These are phyloP conservation scores for Lochmaea crataegi DNA, from an alignment of 2,888 invertebrate species.

Conservation along the genomic window DNA sequence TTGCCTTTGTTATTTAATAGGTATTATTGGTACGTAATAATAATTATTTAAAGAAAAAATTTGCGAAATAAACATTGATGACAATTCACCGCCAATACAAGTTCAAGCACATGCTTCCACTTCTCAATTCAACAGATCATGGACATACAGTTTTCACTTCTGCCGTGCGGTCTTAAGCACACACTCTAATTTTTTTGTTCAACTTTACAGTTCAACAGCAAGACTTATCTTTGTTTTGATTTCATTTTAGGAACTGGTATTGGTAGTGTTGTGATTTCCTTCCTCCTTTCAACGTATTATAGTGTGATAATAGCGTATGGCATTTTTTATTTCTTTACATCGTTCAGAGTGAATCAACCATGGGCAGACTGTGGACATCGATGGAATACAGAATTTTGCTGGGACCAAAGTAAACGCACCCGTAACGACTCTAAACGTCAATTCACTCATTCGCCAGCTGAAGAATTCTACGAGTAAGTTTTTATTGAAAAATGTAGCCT, in stretches of 20 bases:
- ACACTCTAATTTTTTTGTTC: no score
- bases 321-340: constrained; percentile 92
- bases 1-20: no score
- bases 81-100: no score
- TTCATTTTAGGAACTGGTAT: constrained; percentile 84
- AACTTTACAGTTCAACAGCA: no score
- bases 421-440: constrained; percentile 75
- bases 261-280: constrained; percentile 93
- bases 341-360: constrained; percentile 87
- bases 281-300: constrained; percentile 95
- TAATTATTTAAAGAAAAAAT: no score
- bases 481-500: constrained; percentile 10
- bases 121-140: no score
- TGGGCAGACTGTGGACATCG: constrained; percentile 90
- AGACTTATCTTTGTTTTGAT: background rate
- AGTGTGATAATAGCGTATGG: constrained; percentile 96
- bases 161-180: no score
- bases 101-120: no score
- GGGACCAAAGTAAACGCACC: constrained; percentile 73
- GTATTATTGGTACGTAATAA: no score
- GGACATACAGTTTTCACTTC: no score
- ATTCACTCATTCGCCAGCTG: constrained; percentile 84
- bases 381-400: constrained; percentile 88
- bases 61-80: no score
- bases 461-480: constrained; percentile 92